These are phyloP conservation scores for Dendroctonus ponderosae DNA, from an alignment of 1,140 invertebrate genomes.

Conservation along the genomic window DNA sequence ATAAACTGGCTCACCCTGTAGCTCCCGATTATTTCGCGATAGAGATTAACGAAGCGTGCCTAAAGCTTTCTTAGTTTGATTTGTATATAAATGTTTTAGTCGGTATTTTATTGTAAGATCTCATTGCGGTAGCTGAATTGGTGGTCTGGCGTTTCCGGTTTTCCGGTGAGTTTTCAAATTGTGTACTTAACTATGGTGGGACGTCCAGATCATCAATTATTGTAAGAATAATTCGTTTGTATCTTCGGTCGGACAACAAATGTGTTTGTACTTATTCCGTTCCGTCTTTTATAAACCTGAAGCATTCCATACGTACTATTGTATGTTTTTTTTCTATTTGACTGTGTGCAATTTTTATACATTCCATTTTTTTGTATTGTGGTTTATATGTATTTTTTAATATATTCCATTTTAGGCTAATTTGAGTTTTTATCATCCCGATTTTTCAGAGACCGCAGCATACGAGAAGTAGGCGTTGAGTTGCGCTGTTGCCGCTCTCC, in stretches of 20 bases:
- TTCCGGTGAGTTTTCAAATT: too few relatives aligned
- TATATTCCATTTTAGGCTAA: not conserved
- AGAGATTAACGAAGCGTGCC: slow-evolving; percentile 35
- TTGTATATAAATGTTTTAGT: slow-evolving; percentile 20
- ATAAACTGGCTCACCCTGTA: slow-evolving; percentile 7
- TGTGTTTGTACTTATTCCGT: not conserved
- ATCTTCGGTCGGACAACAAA: too few relatives aligned
- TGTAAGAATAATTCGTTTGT: too few relatives aligned
- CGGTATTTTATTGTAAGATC: slow-evolving; percentile 37
- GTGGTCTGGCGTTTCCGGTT: too few relatives aligned
- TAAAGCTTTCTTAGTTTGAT: slow-evolving; percentile 36
- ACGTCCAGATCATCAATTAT: too few relatives aligned
- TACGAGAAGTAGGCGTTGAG: too few relatives aligned
- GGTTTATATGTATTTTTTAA: slow-evolving; percentile 1
- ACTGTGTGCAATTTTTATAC: slow-evolving; percentile 33
- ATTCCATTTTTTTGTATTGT: slow-evolving; percentile 28
- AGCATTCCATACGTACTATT: slow-evolving; percentile 4
- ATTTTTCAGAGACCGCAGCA: too few relatives aligned
- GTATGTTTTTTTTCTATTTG: slow-evolving; percentile 8
- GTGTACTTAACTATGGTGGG: too few relatives aligned
- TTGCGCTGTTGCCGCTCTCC: too few relatives aligned
- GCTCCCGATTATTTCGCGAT: slow-evolving; percentile 12
- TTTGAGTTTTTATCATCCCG: not conserved
- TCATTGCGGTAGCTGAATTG: slow-evolving; percentile 26
- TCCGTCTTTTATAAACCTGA: not conserved